phyloP scores from a whole-genome alignment of 30 jellyfish, hydroid and myxozoan species.

The Aurelia sp. region DNA sequence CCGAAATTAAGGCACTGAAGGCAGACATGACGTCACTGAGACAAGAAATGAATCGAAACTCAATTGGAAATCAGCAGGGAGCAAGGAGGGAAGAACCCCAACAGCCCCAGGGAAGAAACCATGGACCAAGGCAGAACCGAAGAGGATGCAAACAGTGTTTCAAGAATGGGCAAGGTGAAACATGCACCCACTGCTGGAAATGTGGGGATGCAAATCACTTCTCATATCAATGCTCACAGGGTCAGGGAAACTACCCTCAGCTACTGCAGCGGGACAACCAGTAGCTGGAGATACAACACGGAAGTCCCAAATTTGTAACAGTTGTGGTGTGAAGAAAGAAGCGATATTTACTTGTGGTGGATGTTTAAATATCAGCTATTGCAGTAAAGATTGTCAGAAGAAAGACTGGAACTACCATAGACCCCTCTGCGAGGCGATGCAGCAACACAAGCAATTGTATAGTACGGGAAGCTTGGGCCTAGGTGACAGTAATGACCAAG shows the following conservation, averaged over 20 bases:
- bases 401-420: too few relatives aligned
- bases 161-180: constrained; percentile 24
- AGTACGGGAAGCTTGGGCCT: background rate
- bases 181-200: constrained; percentile 45
- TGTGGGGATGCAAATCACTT: constrained; percentile 31
- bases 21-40: constrained; percentile 3
- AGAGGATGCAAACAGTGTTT: constrained; percentile 25
- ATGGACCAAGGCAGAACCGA: background rate
- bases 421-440: too few relatives aligned
- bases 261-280: background rate
- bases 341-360: too few relatives aligned
- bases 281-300: constrained; percentile 7
- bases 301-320: too few relatives aligned
- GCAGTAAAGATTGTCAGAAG: too few relatives aligned
- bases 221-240: constrained; percentile 15
- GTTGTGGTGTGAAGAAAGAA: too few relatives aligned
- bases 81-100: background rate
- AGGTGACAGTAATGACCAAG: constrained; percentile 19
- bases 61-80: background rate
- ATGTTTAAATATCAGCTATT: too few relatives aligned
- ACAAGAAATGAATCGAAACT: constrained; percentile 15
- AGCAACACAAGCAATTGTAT: too few relatives aligned
- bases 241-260: constrained; percentile 33
- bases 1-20: constrained; percentile 5
- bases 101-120: constrained; percentile 12